Conservation (phyloP, 2,797 vertebrate genomes). For the Oceanodroma leucorhoa region DNA sequence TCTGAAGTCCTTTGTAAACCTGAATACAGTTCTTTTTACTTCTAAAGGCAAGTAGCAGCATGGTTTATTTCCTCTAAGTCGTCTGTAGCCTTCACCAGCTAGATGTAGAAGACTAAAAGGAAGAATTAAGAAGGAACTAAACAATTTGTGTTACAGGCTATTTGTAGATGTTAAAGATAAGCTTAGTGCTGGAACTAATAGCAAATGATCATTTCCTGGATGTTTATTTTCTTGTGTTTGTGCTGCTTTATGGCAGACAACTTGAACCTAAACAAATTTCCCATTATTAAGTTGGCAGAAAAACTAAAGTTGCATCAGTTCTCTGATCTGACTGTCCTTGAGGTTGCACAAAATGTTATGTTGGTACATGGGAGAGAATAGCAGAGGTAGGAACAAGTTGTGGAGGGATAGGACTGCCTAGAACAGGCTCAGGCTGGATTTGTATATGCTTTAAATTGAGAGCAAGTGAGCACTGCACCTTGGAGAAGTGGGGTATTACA, state of each 20-base stretch:
- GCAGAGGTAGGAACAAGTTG: not conserved
- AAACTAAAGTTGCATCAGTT: not conserved
- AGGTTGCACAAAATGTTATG: fast-evolving
- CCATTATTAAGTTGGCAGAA: not conserved
- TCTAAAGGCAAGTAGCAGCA: not conserved
- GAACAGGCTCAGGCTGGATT: conserved; percentile 20
- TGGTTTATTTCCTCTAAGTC: not conserved
- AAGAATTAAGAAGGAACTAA: not conserved
- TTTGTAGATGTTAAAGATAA: not conserved
- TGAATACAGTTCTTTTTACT: not conserved
- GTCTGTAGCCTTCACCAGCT: fast-evolving
- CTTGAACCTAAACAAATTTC: not conserved
- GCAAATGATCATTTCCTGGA: not conserved
- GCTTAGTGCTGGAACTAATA: not conserved
- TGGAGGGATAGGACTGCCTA: not conserved
- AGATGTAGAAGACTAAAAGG: not conserved
- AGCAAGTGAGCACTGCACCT: not conserved
- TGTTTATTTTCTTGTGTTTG: not conserved
- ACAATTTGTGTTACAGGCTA: fast-evolving
- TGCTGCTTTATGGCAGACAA: not conserved
- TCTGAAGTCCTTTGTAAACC: not conserved
- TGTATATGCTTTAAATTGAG: not conserved
- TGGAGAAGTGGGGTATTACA: not conserved
- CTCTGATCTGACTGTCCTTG: not conserved
- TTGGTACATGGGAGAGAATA: not conserved